Evolutionary conservation across 2,888 invertebrate species (phyloP), one percentile per base, ranked within the genome.

Genomic region (Acanthopleura granulata): DNA sequence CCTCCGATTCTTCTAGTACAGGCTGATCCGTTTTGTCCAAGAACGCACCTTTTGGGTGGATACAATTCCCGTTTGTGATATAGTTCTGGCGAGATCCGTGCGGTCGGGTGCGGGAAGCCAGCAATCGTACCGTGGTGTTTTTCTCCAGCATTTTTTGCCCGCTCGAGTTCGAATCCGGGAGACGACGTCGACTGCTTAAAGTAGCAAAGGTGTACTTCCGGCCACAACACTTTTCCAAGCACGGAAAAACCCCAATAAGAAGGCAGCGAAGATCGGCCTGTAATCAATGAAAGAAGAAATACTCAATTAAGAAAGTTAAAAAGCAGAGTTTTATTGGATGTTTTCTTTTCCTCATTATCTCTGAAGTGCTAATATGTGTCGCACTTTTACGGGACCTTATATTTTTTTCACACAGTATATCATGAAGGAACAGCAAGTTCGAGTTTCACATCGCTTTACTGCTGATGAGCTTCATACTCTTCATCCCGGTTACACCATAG

Each of bases 221-320:
- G 22, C 66, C 66, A 66, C 66, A 66, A 25, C 66, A 66, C 29
- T 66, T 66, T 66, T 27, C 22, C 16, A 66, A 27, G 29, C 66
- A 66, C 3, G 66, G 66, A 27, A 66, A 27, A 6, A 22, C 16
- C 16, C 27, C 16, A 15, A 22, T 22, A 18, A 66, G 25, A 22
- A 66, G 29, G 29, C 22, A 27, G 6, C 66, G 66, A 22, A 66
- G 25, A 27, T 66, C 66, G 29, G 22, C 66, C 66, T 66, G 66
- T 22, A 66, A 66, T 27, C 40, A 40, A 40, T 40, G 9, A 40
- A 40, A 40, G 40, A 40, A 40, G 40, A 40, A 9, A 40, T 40
- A 9, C 40, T 40, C 40, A 40, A 40, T 40, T 40, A 40, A 40
- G 9, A 40, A 40, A 40, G 9, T 6, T 40, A 40, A 40, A 9